These are phyloP conservation scores for Antigone vipio DNA, from an alignment of 2,113 vertebrate species.

Conservation along the genomic window DNA sequence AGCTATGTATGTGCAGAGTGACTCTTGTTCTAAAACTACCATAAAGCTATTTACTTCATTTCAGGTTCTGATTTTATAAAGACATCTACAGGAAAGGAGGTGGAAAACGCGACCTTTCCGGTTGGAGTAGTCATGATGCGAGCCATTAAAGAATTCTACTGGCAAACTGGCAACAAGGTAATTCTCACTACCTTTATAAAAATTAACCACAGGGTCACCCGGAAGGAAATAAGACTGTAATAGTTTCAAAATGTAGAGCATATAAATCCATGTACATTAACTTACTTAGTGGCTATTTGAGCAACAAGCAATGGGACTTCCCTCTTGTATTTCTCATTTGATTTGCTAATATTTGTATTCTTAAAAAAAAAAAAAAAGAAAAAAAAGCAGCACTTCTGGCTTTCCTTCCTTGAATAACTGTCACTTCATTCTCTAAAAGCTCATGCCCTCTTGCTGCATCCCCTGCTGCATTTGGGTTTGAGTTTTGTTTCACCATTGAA, in stretches of 20 bases:
- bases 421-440: neutral
- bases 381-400: neutral
- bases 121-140: constrained; percentile 93
- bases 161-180: constrained; percentile 92
- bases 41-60: constrained; percentile 18
- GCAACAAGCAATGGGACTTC: neutral
- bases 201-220: neutral
- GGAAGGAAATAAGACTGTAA: neutral
- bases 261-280: neutral
- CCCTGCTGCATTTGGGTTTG: neutral
- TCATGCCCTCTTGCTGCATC: neutral
- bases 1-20: neutral
- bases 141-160: constrained; percentile 91
- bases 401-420: neutral
- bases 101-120: constrained; percentile 91
- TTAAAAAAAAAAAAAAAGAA: neutral
- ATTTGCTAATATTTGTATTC: neutral
- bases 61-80: constrained; percentile 98
- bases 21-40: neutral
- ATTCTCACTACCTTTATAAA: neutral
- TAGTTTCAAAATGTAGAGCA: neutral
- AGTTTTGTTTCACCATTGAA: neutral
- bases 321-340: neutral
- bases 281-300: neutral
- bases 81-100: constrained; percentile 96